Conservation (phyloP, 2,113 vertebrate genomes). For the Hassar affinis region DNA sequence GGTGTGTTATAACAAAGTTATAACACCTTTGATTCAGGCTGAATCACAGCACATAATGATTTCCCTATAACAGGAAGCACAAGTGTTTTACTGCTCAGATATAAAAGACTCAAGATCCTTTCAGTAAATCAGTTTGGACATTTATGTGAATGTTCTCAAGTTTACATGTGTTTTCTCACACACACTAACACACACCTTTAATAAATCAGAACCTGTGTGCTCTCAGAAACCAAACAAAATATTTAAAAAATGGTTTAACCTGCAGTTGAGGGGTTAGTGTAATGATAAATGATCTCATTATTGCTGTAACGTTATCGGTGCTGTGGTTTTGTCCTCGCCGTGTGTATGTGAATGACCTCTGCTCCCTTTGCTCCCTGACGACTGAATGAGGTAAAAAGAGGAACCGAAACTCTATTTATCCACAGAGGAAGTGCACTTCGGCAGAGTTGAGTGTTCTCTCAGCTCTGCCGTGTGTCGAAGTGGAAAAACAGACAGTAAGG, state of each 20-base stretch:
- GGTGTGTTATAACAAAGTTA: no score
- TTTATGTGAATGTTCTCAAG: no score
- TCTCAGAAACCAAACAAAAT: background rate
- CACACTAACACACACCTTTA: background rate
- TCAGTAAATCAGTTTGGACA: no score
- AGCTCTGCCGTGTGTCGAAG: background rate
- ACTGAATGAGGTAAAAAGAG: background rate
- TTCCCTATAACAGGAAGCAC: background rate
- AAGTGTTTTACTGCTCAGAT: no score
- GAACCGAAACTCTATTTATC: conserved; percentile 13
- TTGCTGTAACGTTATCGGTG: background rate
- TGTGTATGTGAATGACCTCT: background rate
- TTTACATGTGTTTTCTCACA: no score
- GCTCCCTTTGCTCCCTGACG: background rate
- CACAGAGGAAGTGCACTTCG: background rate
- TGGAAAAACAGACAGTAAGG: conserved; percentile 7
- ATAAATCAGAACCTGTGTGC: background rate
- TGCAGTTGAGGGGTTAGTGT: background rate
- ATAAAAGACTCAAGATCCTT: no score
- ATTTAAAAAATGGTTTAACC: background rate
- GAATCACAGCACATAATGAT: background rate
- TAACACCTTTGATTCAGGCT: no score
- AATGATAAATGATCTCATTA: background rate
- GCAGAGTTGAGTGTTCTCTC: background rate
- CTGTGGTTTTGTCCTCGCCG: background rate